Evolutionary conservation across 1,140 invertebrate genomes (phyloP).

Genomic region (Stegodyphus dumicola): DNA sequence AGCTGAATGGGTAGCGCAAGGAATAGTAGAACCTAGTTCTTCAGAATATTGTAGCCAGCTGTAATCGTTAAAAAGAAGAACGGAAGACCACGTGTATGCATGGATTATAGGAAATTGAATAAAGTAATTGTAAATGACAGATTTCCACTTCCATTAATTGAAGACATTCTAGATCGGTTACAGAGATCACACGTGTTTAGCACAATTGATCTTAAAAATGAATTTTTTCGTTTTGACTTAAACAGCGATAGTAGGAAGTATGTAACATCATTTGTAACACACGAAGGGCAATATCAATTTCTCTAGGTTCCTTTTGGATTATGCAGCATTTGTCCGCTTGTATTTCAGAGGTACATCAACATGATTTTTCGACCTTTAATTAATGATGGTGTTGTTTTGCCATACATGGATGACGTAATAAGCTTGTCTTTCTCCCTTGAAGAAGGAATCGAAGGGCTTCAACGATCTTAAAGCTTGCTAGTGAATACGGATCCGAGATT

Average conservation of each 20-base stretch:
- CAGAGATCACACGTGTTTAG: constrained; percentile 27
- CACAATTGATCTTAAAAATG: constrained; percentile 49
- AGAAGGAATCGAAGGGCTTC: constrained; percentile 15
- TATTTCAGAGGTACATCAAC: constrained; percentile 58
- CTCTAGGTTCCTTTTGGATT: constrained; percentile 38
- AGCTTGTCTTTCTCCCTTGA: neutral
- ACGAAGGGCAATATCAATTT: constrained; percentile 46
- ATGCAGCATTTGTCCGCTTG: constrained; percentile 23
- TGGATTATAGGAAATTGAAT: constrained; percentile 62
- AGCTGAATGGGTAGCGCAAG: constrained; percentile 6
- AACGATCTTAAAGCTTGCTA: neutral
- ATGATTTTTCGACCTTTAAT: constrained; percentile 9
- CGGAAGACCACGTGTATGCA: constrained; percentile 46
- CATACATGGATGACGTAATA: constrained; percentile 35
- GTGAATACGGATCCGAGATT: constrained; percentile 15
- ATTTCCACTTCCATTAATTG: constrained; percentile 28
- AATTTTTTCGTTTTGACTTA: constrained; percentile 58
- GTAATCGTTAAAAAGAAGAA: constrained; percentile 62
- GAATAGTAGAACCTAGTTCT: neutral
- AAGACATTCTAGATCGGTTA: constrained; percentile 18
- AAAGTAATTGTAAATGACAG: constrained; percentile 3
- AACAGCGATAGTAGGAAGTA: constrained; percentile 23
- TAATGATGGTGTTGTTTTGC: neutral
- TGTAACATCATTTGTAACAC: constrained; percentile 59
- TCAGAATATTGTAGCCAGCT: constrained; percentile 15